phyloP scores from a whole-genome alignment of 2,113 vertebrate species.

The Gasterosteus aculeatus region DNA sequence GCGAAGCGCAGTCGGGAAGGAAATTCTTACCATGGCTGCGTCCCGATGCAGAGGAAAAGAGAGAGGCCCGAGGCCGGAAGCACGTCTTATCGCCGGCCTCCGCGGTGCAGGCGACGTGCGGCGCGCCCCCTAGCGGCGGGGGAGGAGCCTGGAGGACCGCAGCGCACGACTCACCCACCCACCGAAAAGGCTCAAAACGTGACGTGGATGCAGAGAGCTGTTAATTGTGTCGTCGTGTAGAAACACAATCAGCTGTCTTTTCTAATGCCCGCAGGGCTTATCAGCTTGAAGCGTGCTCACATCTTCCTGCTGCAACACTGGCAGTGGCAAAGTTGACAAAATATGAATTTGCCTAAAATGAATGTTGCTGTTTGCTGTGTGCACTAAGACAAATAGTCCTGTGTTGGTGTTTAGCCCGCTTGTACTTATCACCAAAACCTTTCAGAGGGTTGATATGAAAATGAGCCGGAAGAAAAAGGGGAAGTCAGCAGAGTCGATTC shows the following conservation, averaged over 20 bases:
- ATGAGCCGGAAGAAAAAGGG: constrained; percentile 84
- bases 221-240: neutral
- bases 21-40: constrained; percentile 74
- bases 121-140: constrained; percentile 58
- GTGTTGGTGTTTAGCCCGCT: constrained; percentile 52
- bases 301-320: neutral
- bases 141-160: neutral
- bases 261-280: neutral
- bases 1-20: neutral
- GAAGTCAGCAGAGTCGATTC: constrained; percentile 79
- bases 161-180: neutral
- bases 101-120: fast-evolving
- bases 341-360: neutral
- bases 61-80: constrained; percentile 64
- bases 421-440: constrained; percentile 64
- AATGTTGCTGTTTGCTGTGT: neutral
- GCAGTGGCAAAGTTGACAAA: fast-evolving
- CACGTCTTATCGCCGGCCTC: constrained; percentile 33
- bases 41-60: constrained; percentile 76
- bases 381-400: neutral
- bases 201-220: no score
- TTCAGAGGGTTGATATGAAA: constrained; percentile 79
- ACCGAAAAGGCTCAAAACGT: neutral
- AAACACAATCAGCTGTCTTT: neutral
- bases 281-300: neutral